Evolutionary conservation across 2,888 invertebrate species (phyloP).

Genomic region (Epistrophe eligans): DNA sequence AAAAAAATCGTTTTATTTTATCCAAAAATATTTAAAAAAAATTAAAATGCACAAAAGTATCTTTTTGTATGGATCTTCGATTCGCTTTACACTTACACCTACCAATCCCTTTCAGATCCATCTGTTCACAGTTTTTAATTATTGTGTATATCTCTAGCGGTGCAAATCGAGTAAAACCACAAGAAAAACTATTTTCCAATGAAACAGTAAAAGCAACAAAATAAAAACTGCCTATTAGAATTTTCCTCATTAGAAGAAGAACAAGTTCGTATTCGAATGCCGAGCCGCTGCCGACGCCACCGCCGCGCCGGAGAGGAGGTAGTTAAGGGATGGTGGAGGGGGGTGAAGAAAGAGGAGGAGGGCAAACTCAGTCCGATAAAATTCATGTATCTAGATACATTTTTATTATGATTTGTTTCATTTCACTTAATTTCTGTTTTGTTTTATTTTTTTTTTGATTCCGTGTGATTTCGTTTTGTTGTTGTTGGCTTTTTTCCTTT

Average conservation of each 20-base stretch:
- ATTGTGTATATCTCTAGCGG: constrained; percentile 41
- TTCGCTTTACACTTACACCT: background rate
- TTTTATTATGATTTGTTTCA: constrained; percentile 73
- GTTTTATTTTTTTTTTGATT: constrained; percentile 8
- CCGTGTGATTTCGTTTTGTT: constrained; percentile 32
- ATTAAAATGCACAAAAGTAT: constrained; percentile 28
- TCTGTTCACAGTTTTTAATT: background rate
- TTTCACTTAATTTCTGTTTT: constrained; percentile 56
- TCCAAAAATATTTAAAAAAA: constrained; percentile 8
- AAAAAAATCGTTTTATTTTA: background rate
- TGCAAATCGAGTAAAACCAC: constrained; percentile 56
- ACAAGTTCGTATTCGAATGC: constrained; percentile 9
- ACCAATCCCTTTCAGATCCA: constrained; percentile 1
- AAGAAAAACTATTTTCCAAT: constrained; percentile 75
- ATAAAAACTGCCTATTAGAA: constrained; percentile 75
- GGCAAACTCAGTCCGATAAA: constrained; percentile 53
- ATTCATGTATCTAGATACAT: constrained; percentile 75
- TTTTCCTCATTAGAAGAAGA: constrained; percentile 66
- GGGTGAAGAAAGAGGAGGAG: background rate
- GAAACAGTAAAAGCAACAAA: constrained; percentile 78
- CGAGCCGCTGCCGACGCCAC: too few relatives aligned
- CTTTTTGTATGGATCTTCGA: background rate
- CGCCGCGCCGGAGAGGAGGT: background rate
- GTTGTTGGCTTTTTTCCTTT: background rate
- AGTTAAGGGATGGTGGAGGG: background rate